Evolutionary conservation across 2,113 vertebrate genomes (phyloP), one percentile per base, ranked within the genome.

Genomic region (Marcusenius ussheri): DNA sequence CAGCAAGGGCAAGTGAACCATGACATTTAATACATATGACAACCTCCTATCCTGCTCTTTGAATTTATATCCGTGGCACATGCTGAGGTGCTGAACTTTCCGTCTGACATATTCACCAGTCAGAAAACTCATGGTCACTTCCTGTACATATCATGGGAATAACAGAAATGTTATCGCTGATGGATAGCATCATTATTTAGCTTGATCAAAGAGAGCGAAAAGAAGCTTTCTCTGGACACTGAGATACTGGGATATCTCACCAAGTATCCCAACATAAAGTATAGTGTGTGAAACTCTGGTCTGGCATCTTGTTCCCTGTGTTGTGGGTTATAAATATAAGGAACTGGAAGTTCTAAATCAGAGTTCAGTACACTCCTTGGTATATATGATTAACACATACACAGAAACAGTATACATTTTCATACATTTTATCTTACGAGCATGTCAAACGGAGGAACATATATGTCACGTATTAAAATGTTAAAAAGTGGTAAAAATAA

Each of bases 31-130:
- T 56, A 89, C 77, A 89, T 39, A 15, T 56, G 70, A 31, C 42
- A 56, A 50, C 89, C 83, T 84, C 74, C 51, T 56, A 92, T 89
- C 89, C 89, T 93, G 93, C 91, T 93, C 92, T 90, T 86, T 83
- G 80, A 94, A 92, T 91, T 94, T 92, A 90, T 49, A 89, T n/a
- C 84, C 90, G 90, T 91, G 92, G 92, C 87, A 58, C 93, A 92
- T 90, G 92, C 92, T 70, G 87, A 88, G 93, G 94, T 95, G 92
- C 53, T 92, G 93, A 94, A 92, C 93, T 90, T 87, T 87, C 66
- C 83, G 91, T 89, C 45, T 50, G 88, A 83, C 89, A 46, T 39
- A 89, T 83, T 91, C 90, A 91, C 90, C 91, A 90, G 35, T 87
- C 31, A 58, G 89, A 91, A 31, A 77, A 89, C 21, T 53, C 91